These are phyloP conservation scores for Siniperca scherzeri DNA, from an alignment of 2,797 vertebrate species.

Conservation along the genomic window DNA sequence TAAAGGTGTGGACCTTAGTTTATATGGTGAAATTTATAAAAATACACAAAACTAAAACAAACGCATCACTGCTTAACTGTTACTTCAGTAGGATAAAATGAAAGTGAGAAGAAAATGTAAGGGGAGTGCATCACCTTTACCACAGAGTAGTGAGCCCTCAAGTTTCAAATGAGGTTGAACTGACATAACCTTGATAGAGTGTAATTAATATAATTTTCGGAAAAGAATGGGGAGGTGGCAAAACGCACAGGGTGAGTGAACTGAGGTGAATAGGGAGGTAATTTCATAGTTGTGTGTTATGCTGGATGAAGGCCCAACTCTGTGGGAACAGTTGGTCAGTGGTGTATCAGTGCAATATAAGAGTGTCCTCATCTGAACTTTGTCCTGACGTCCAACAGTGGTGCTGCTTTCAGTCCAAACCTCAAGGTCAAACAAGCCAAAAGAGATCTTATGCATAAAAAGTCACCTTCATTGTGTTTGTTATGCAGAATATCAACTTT, in stretches of 20 bases:
- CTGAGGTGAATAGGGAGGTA: slow-evolving; percentile 13
- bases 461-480: background rate
- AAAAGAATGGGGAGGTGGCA: background rate
- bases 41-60: background rate
- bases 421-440: slow-evolving; percentile 33
- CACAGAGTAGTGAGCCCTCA: slow-evolving; percentile 27
- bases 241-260: background rate
- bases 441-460: background rate
- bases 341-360: slow-evolving; percentile 20
- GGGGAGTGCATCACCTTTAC: slow-evolving; percentile 2
- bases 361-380: slow-evolving; percentile 53
- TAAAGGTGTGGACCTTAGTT: background rate
- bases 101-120: slow-evolving; percentile 4
- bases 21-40: background rate
- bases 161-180: slow-evolving; percentile 54
- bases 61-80: background rate
- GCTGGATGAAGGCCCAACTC: slow-evolving; percentile 42
- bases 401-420: slow-evolving; percentile 25
- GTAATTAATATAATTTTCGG: slow-evolving; percentile 55
- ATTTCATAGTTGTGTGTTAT: slow-evolving; percentile 19
- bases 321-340: slow-evolving; percentile 67
- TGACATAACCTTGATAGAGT: slow-evolving; percentile 20
- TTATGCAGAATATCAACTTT: background rate
- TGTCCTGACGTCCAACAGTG: slow-evolving; percentile 28
- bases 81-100: background rate